phyloP scores from a whole-genome alignment of 2,888 invertebrate species.

The Molanna angustata region DNA sequence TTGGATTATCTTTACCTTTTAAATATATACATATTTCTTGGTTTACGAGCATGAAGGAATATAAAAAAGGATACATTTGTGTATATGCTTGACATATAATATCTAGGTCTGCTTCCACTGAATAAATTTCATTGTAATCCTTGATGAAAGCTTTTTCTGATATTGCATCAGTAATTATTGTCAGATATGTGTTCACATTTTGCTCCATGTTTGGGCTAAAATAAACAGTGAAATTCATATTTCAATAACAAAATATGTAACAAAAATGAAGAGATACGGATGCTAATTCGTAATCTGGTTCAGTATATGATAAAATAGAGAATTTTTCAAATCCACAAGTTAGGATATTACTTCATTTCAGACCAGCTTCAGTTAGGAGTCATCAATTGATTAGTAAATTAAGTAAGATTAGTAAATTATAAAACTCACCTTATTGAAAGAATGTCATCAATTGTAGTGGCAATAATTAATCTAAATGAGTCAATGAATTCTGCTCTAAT shows the following conservation, averaged over 20 bases:
- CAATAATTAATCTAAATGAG: conserved; percentile 46
- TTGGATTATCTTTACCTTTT: too few relatives aligned
- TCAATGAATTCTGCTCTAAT: conserved; percentile 50
- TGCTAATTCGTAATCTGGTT: too few relatives aligned
- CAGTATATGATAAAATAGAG: too few relatives aligned
- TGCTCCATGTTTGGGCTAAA: conserved; percentile 42
- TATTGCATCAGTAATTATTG: conserved; percentile 48
- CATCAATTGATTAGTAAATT: too few relatives aligned
- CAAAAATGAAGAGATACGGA: too few relatives aligned
- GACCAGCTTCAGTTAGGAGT: too few relatives aligned
- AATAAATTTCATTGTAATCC: conserved; percentile 67
- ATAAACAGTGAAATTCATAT: too few relatives aligned
- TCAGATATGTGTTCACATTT: conserved; percentile 45
- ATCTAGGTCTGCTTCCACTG: conserved; percentile 66
- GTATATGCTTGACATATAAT: conserved; percentile 60
- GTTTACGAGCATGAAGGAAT: too few relatives aligned
- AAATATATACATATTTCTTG: too few relatives aligned
- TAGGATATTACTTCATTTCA: too few relatives aligned
- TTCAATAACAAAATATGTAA: too few relatives aligned
- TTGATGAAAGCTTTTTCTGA: conserved; percentile 57
- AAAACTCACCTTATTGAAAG: conserved; percentile 16
- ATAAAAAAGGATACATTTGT: conserved; percentile 58
- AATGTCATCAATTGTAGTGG: conserved; percentile 36
- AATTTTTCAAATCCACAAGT: too few relatives aligned
- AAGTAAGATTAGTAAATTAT: background rate